Evolutionary conservation across 2,113 vertebrate species (phyloP).

Genomic region (Phylloscopus trochilus): DNA sequence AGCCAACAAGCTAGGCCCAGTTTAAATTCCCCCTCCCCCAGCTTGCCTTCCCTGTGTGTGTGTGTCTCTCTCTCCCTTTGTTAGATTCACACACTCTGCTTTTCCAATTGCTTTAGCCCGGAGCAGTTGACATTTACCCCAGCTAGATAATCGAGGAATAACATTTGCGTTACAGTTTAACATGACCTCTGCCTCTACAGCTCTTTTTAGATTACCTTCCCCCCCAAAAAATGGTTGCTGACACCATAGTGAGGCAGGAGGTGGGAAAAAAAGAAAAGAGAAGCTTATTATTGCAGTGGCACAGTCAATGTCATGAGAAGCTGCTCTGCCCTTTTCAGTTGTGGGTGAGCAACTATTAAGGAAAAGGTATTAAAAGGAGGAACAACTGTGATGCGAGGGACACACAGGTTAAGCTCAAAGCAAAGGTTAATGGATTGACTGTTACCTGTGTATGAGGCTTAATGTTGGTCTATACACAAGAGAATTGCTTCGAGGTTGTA

Average conservation of each 20-base stretch:
- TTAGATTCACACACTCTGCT: constrained; percentile 62
- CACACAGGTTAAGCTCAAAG: constrained; percentile 83
- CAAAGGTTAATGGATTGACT: constrained; percentile 99
- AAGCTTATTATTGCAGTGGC: constrained; percentile 87
- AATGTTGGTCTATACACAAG: constrained; percentile 81
- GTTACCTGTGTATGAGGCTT: constrained; percentile 88
- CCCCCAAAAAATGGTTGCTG: constrained; percentile 77
- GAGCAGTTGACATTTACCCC: constrained; percentile 94
- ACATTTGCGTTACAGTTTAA: constrained; percentile 97
- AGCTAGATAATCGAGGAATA: constrained; percentile 96
- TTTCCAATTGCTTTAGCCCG: constrained; percentile 82
- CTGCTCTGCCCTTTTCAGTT: constrained; percentile 88
- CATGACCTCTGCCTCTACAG: constrained; percentile 90
- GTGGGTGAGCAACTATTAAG: constrained; percentile 86
- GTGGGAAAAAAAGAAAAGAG: constrained; percentile 61
- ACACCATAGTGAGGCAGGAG: constrained; percentile 76
- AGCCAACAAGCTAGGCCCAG: constrained; percentile 51
- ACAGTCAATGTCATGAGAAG: constrained; percentile 87
- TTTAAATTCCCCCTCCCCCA: constrained; percentile 35
- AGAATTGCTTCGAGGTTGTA: constrained; percentile 68
- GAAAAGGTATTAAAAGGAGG: constrained; percentile 84
- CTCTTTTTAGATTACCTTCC: constrained; percentile 91
- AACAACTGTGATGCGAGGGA: constrained; percentile 76
- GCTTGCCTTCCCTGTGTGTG: not conserved
- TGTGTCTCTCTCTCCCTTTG: constrained; percentile 39